Conservation (phyloP, 2,888 invertebrate genomes). For the Rhagonycha lutea region DNA sequence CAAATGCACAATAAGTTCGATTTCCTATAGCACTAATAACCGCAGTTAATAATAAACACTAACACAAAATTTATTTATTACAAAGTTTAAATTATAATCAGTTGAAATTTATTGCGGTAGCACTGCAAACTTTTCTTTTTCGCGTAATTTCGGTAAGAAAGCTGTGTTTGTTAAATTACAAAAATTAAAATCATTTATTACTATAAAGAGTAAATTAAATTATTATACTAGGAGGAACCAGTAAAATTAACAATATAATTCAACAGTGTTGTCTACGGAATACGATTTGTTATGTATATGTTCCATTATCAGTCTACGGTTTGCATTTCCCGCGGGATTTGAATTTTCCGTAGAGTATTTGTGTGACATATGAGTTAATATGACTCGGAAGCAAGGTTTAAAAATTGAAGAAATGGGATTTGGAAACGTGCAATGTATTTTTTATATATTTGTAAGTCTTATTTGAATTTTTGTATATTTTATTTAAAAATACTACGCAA, state of each 20-base stretch:
- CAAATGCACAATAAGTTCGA: neutral
- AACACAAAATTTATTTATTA: neutral
- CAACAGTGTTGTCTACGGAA: neutral
- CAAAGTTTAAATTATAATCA: neutral
- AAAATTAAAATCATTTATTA: neutral
- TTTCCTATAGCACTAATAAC: neutral
- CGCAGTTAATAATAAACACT: neutral
- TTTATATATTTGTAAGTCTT: too few species aligned
- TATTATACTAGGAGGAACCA: neutral
- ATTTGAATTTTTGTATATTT: too few species aligned
- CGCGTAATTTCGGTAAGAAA: neutral
- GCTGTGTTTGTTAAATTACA: neutral
- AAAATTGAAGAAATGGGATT: neutral
- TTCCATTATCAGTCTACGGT: neutral
- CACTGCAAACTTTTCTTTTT: neutral
- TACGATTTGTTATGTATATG: neutral
- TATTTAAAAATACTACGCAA: too few species aligned
- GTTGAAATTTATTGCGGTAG: neutral
- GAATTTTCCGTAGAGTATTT: neutral
- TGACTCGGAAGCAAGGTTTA: neutral
- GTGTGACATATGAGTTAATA: neutral
- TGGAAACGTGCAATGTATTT: neutral
- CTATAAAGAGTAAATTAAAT: neutral
- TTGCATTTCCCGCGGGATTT: neutral
- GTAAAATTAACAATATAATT: neutral